These are phyloP conservation scores for Anoplius nigerrimus DNA, from an alignment of 2,888 invertebrate genomes.

Conservation along the genomic window DNA sequence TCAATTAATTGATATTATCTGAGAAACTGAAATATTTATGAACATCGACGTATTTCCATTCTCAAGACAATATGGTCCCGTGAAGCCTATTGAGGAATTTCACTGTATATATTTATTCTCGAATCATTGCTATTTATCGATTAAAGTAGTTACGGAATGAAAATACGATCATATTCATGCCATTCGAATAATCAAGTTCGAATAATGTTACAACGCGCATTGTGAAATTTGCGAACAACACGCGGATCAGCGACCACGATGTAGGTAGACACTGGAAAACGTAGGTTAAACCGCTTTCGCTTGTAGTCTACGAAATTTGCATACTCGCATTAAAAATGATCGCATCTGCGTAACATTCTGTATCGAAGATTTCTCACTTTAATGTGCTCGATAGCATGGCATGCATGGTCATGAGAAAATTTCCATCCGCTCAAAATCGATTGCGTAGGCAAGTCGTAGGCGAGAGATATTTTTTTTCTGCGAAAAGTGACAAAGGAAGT, in stretches of 20 bases:
- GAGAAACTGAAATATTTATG: background rate
- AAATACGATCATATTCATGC: too few species aligned
- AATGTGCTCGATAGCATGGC: constrained; percentile 56
- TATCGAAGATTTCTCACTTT: constrained; percentile 24
- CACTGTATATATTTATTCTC: constrained; percentile 1
- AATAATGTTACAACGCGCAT: background rate
- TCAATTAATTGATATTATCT: background rate
- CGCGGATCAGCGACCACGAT: constrained; percentile 15
- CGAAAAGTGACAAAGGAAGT: constrained; percentile 8
- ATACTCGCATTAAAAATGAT: background rate
- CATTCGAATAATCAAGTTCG: background rate
- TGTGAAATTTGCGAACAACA: background rate
- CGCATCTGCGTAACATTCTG: constrained; percentile 1
- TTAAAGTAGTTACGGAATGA: too few species aligned
- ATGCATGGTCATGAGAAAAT: constrained; percentile 39
- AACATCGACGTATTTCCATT: background rate
- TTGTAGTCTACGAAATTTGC: constrained; percentile 16
- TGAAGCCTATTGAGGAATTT: constrained; percentile 31
- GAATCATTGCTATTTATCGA: background rate
- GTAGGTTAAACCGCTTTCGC: constrained; percentile 1
- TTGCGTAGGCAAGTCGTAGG: constrained; percentile 11
- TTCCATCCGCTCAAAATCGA: constrained; percentile 9
- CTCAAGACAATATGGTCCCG: constrained; percentile 37
- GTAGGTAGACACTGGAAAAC: constrained; percentile 25
- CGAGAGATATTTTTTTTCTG: constrained; percentile 22